These are phyloP conservation scores for Nezara viridula DNA, from an alignment of 2,888 invertebrate species.

Conservation along the genomic window DNA sequence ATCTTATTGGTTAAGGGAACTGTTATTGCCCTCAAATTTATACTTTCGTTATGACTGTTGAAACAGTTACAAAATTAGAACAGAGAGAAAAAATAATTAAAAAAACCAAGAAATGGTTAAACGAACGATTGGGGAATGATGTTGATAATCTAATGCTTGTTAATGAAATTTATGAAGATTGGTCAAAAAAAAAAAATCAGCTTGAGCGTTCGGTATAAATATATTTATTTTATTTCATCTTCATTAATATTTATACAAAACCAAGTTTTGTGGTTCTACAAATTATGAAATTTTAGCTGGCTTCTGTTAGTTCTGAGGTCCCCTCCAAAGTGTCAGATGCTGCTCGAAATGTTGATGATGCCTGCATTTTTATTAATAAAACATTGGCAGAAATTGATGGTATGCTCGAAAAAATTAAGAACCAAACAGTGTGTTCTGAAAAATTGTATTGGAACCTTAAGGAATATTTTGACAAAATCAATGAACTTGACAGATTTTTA, in stretches of 20 bases:
- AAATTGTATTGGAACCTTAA: conserved; percentile 65
- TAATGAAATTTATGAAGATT: conserved; percentile 70
- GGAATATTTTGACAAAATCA: conserved; percentile 71
- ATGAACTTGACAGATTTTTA: conserved; percentile 72
- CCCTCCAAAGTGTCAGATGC: conserved; percentile 76
- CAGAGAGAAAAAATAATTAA: conserved; percentile 67
- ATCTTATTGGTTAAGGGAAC: not conserved
- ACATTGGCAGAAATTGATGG: conserved; percentile 69
- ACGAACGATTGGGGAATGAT: conserved; percentile 73
- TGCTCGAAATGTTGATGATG: conserved; percentile 75
- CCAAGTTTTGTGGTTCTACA: not conserved
- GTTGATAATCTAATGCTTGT: conserved; percentile 73
- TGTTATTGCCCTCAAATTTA: not conserved
- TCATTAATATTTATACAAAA: not conserved
- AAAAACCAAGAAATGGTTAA: conserved; percentile 72
- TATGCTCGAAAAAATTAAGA: conserved; percentile 65
- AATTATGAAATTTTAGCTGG: conserved; percentile 72
- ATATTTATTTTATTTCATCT: not conserved
- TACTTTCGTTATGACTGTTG: not conserved
- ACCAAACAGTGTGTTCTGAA: conserved; percentile 57
- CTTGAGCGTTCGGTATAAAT: conserved; percentile 69
- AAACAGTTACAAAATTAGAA: not conserved
- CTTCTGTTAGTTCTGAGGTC: conserved; percentile 76
- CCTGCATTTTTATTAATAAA: conserved; percentile 70
- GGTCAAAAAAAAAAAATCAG: conserved; percentile 69